These are phyloP conservation scores for Anas platyrhynchos DNA, from an alignment of 2,113 vertebrate genomes.

Conservation along the genomic window DNA sequence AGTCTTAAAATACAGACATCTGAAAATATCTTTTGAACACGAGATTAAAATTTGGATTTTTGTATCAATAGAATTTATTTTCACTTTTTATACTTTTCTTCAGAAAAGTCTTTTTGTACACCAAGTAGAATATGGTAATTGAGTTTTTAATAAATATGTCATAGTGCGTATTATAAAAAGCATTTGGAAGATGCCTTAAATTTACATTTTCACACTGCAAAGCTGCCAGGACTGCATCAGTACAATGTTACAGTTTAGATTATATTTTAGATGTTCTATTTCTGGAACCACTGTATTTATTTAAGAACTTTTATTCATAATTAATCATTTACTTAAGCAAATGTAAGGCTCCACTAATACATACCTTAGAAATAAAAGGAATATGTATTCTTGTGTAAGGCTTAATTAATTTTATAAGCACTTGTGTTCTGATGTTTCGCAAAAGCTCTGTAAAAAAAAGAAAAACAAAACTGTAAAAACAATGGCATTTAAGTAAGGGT, in stretches of 20 bases:
- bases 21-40: background rate
- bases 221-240: background rate
- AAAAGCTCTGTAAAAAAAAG: conserved; percentile 90
- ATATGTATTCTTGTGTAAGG: conserved; percentile 99
- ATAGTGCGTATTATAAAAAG: background rate
- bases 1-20: background rate
- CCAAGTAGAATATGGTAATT: background rate
- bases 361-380: conserved; percentile 99
- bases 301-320: conserved; percentile 35
- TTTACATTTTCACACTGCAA: background rate
- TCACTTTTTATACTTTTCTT: background rate
- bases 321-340: conserved; percentile 39
- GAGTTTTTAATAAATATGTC: background rate
- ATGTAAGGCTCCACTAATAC: conserved; percentile 23
- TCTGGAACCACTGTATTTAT: conserved; percentile 20
- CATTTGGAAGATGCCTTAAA: background rate
- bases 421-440: conserved; percentile 99
- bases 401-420: conserved; percentile 99
- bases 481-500: conserved; percentile 1
- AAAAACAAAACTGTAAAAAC: conserved; percentile 1
- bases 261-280: conserved; percentile 2
- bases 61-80: background rate
- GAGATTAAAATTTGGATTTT: background rate
- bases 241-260: background rate
- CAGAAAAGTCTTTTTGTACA: background rate